Percentiles rank a stretch among this genome's conserved stretches.
These are phyloP conservation scores for Trigoniulus corallinus DNA, from an alignment of 1,140 invertebrate species.

Conservation along the genomic window DNA sequence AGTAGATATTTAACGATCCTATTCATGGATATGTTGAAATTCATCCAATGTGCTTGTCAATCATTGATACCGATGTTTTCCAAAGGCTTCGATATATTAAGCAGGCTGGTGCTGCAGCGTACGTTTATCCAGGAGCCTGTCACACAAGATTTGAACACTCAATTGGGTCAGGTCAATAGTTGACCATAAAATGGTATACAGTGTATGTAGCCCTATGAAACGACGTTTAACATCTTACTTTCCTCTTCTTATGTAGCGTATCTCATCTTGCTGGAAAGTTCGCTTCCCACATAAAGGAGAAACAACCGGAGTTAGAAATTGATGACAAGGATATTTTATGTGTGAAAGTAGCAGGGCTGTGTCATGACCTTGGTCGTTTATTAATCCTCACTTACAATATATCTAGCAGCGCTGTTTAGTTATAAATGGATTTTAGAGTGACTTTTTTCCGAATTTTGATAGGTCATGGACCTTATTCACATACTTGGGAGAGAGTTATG, in stretches of 20 bases:
- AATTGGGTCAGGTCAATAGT: conserved; percentile 19
- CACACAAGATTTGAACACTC: conserved; percentile 26
- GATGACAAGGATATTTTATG: conserved; percentile 21
- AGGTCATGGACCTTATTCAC: conserved; percentile 21
- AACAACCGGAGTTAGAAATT: conserved; percentile 22
- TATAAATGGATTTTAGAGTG: no score
- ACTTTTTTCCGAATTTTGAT: neutral
- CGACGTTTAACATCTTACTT: no score
- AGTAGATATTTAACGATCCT: conserved; percentile 23
- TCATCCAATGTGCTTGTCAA: conserved; percentile 19
- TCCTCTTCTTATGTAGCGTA: conserved; percentile 14
- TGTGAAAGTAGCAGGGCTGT: conserved; percentile 25
- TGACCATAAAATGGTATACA: neutral
- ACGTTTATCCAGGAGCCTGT: conserved; percentile 23
- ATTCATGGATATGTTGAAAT: conserved; percentile 22
- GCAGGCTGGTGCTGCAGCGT: conserved; percentile 20
- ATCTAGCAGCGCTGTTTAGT: no score
- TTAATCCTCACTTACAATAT: no score
- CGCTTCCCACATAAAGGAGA: conserved; percentile 13
- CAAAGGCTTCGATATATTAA: conserved; percentile 23
- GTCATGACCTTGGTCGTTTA: conserved; percentile 27
- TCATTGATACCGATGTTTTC: conserved; percentile 26
- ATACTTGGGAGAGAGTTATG: conserved; percentile 15
- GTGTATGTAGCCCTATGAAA: no score
- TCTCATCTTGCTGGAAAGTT: conserved; percentile 21